Percentiles rank a stretch among this genome's conserved stretches.
These are phyloP conservation scores for Drosophila formosana DNA, from an alignment of 2,888 invertebrate species.

Conservation along the genomic window DNA sequence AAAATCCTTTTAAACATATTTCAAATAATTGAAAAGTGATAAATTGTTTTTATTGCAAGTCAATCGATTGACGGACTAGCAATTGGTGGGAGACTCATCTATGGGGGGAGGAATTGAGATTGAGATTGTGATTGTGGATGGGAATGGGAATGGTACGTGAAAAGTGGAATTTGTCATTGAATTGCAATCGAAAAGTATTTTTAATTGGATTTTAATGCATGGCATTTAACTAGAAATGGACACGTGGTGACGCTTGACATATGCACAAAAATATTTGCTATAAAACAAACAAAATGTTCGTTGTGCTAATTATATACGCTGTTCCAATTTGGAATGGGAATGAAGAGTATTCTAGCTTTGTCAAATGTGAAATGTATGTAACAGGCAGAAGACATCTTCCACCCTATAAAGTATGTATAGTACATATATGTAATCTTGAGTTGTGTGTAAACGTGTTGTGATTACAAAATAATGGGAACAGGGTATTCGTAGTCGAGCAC, in stretches of 20 bases:
- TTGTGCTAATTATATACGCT: not conserved
- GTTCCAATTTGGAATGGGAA: too few species aligned
- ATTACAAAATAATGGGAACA: too few species aligned
- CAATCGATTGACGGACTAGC: not conserved
- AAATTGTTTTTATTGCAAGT: not conserved
- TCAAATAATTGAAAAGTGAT: too few species aligned
- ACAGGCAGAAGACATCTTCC: too few species aligned
- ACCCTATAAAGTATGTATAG: too few species aligned
- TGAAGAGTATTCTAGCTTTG: too few species aligned
- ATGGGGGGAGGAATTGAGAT: too few species aligned
- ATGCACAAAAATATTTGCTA: not conserved
- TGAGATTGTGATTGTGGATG: not conserved
- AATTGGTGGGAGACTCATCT: not conserved
- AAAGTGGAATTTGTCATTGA: constrained; percentile 8
- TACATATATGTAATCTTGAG: too few species aligned
- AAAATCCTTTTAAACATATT: too few species aligned
- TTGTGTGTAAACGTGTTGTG: too few species aligned
- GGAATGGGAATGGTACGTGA: not conserved
- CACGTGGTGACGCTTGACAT: not conserved
- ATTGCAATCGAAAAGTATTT: constrained; percentile 1
- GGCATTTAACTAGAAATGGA: not conserved
- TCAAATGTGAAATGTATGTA: too few species aligned
- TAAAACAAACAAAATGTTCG: not conserved
- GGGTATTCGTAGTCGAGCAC: too few species aligned
- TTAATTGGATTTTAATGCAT: constrained; percentile 18